Evolutionary conservation across 2,113 vertebrate genomes (phyloP).

Genomic region (Gopherus flavomarginatus): DNA sequence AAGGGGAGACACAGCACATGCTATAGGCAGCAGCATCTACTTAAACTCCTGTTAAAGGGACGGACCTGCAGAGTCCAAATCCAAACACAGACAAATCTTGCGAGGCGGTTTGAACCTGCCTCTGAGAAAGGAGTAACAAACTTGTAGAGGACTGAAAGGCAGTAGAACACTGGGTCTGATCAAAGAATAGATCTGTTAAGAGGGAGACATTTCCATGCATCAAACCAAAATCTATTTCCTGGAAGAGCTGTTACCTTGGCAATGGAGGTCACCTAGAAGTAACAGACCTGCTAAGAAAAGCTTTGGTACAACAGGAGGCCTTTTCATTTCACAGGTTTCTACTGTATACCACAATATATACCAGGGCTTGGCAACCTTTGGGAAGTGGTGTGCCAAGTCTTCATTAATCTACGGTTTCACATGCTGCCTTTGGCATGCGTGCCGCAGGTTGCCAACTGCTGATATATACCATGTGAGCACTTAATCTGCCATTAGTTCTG

Average conservation of each 20-base stretch:
- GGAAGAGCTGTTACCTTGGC: neutral
- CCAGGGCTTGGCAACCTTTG: neutral
- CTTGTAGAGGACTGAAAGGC: neutral
- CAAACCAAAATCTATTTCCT: neutral
- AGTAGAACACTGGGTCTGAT: neutral
- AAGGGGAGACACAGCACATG: neutral
- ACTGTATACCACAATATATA: neutral
- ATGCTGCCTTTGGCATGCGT: too few relatives aligned
- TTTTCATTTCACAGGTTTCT: neutral
- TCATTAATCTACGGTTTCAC: too few relatives aligned
- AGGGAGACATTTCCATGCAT: neutral
- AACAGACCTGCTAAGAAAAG: neutral
- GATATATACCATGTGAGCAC: neutral
- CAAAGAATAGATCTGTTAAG: too few relatives aligned
- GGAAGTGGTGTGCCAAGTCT: too few relatives aligned
- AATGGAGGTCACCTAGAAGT: neutral
- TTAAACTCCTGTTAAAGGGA: neutral
- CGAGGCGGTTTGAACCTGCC: neutral
- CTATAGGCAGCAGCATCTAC: fast-evolving
- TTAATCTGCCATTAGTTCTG: neutral
- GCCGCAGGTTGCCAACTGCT: too few relatives aligned
- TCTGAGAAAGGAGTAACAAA: neutral
- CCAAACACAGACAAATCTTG: neutral
- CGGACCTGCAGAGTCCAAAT: neutral
- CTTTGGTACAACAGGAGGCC: neutral